Conservation (phyloP, 2,113 vertebrate genomes). For the Monarcha castaneiventris region DNA sequence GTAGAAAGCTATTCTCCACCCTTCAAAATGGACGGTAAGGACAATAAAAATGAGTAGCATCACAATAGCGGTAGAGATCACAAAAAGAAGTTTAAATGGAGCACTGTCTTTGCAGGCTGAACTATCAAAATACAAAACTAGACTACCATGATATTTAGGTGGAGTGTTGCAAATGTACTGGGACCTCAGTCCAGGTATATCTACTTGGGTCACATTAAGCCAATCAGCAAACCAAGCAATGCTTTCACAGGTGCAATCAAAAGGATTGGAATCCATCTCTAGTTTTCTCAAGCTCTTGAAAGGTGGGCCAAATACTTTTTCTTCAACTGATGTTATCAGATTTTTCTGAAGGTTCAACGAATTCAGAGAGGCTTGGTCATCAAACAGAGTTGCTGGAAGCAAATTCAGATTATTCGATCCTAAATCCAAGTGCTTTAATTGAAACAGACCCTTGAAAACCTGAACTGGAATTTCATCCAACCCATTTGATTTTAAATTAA, state of each 20-base stretch:
- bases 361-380: slow-evolving; percentile 76
- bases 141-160: slow-evolving; percentile 78
- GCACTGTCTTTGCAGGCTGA: slow-evolving; percentile 88
- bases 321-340: slow-evolving; percentile 85
- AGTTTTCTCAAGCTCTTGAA: slow-evolving; percentile 79
- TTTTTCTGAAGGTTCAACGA: slow-evolving; percentile 87
- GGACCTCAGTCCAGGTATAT: slow-evolving; percentile 65
- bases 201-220: slow-evolving; percentile 81
- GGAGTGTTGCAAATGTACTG: slow-evolving; percentile 92
- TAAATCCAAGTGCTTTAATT: slow-evolving; percentile 78
- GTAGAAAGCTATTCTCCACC: slow-evolving; percentile 92
- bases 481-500: slow-evolving; percentile 88
- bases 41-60: slow-evolving; percentile 64
- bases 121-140: slow-evolving; percentile 80
- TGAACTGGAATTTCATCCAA: slow-evolving; percentile 88
- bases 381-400: slow-evolving; percentile 81
- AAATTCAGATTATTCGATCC: slow-evolving; percentile 83
- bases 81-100: slow-evolving; percentile 83
- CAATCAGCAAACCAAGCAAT: slow-evolving; percentile 90
- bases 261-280: slow-evolving; percentile 87
- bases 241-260: slow-evolving; percentile 96
- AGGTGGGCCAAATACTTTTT: slow-evolving; percentile 77
- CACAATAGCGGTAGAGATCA: slow-evolving; percentile 73
- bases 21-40: slow-evolving; percentile 82
- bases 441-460: slow-evolving; percentile 76